Conservation (phyloP, 2,797 vertebrate species). For the Pitangus sulphuratus region DNA sequence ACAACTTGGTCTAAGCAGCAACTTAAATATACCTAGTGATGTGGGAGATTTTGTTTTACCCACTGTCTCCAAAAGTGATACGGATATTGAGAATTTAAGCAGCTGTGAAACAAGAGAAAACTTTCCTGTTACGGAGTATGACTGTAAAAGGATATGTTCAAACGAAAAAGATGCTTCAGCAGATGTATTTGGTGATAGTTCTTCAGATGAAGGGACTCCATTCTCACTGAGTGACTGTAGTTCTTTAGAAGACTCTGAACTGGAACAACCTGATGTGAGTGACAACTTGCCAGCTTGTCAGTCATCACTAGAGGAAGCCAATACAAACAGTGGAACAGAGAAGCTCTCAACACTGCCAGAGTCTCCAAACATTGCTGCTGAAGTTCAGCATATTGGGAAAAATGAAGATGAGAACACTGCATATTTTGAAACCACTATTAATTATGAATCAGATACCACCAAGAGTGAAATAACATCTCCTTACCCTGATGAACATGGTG, state of each 20-base stretch:
- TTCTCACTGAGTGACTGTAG: constrained; percentile 73
- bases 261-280: background rate
- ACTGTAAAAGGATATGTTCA: background rate
- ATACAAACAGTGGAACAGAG: background rate
- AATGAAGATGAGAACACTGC: background rate
- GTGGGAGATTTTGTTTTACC: background rate
- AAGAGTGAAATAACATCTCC: background rate
- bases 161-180: background rate
- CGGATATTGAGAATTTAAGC: background rate
- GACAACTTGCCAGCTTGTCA: background rate
- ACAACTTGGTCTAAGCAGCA: background rate
- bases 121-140: background rate
- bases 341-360: background rate
- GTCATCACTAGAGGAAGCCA: rapidly evolving
- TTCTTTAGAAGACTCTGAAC: constrained; percentile 40
- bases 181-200: background rate
- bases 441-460: background rate
- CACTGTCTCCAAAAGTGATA: background rate
- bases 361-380: background rate
- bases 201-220: constrained; percentile 67
- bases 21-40: background rate
- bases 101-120: background rate
- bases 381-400: background rate
- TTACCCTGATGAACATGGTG: rapidly evolving
- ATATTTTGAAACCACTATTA: background rate